Base-by-base conservation (phyloP, 2,797 vertebrate species). In the Spinus pinus region DNA sequence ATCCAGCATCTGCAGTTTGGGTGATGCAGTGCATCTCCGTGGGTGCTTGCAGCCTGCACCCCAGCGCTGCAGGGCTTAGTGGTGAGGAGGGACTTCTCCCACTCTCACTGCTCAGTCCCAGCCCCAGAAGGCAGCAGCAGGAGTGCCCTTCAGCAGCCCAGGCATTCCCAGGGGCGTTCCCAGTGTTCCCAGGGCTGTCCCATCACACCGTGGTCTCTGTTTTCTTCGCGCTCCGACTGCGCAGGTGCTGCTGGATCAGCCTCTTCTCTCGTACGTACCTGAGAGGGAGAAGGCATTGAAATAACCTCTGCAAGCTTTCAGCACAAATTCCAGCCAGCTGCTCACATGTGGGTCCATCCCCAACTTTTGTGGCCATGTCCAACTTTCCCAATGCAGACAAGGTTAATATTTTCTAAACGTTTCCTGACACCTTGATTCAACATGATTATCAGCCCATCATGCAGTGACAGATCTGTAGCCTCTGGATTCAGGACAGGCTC, bases 181-280 rank as follows among this genome's bases (percentile, higher is more conserved):
- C 7, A 9, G 14, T 6, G 33, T 7, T 57, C 54, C n/a, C 22
- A 8, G 12, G 14, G 23, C 33, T 27, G 0, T 14, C 28, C 14
- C 54, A 12, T 97, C 97, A 98, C 16, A 99, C 98, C 0, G 97
- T 98, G 3, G 99, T 99, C 96, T 99, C 99, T 18, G 98, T 98
- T 93, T 97, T 98, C 86, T 95, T 93, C 4, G 70, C 57, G 16
- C 67, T 70, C 91, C 98, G 98, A 64, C 78, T 95, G 46, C 3
- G 96, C 79, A 99, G 96, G 60, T 96, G 97, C 18, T 97, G 97
- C n/a, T 58, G 44, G 27, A 99, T 96, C 65, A 98, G n/a, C 10
- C 33, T 92, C 79, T 98, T 98, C 92, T 98, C 98, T 14, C 96
- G 95, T 3, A 80, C n/a, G 85, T 98, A 99, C 95, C 98, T 99